Conservation (phyloP, 2,113 vertebrate genomes). For the Microcebus ravelobensis region DNA sequence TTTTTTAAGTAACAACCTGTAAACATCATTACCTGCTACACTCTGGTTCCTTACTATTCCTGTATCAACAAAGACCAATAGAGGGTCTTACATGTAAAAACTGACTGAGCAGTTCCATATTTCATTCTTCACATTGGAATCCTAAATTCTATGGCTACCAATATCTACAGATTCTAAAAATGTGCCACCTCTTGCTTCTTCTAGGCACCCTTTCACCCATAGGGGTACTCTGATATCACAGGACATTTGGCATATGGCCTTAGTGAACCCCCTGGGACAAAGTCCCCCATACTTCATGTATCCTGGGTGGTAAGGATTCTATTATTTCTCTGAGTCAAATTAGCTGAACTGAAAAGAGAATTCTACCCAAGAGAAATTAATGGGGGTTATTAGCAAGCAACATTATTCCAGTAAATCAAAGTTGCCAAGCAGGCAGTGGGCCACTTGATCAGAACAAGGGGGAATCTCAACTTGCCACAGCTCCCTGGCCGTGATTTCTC, state of each 20-base stretch:
- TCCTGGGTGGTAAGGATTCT: rapidly evolving
- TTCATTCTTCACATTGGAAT: background rate
- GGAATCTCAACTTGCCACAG: background rate
- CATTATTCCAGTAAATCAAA: background rate
- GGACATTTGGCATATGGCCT: rapidly evolving
- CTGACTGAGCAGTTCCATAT: too few relatives aligned
- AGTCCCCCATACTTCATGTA: background rate
- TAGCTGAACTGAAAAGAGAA: background rate
- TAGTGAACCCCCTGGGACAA: background rate
- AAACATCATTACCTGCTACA: background rate
- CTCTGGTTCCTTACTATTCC: background rate
- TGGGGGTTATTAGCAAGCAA: background rate
- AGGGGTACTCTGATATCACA: background rate
- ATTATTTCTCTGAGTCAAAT: background rate
- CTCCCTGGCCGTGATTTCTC: too few relatives aligned
- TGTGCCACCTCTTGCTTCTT: background rate
- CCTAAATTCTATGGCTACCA: background rate
- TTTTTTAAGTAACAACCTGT: background rate
- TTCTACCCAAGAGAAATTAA: background rate
- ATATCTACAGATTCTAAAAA: background rate
- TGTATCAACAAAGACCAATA: background rate
- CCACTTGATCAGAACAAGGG: background rate
- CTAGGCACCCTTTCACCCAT: background rate
- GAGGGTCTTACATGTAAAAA: background rate
- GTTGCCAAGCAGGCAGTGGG: background rate